phyloP scores from a whole-genome alignment of 2,888 invertebrate species.

The Deilephila elpenor region DNA sequence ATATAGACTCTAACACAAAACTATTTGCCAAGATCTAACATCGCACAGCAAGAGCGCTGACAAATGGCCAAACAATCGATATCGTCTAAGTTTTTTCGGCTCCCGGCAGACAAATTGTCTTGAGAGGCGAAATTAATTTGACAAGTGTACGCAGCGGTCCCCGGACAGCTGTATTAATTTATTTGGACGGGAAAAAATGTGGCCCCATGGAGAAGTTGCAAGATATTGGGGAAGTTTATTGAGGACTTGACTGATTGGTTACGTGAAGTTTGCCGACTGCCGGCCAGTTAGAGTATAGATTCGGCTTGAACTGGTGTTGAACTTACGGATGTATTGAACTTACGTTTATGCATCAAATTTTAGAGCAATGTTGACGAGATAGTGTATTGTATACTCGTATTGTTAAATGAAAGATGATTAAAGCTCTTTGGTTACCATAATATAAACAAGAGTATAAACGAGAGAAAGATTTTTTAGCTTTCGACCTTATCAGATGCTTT shows the following conservation, averaged over 20 bases:
- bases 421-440: no score
- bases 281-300: neutral
- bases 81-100: slow-evolving; percentile 72
- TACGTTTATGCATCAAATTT: no score
- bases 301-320: neutral
- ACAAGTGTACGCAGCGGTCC: slow-evolving; percentile 74
- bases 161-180: slow-evolving; percentile 81
- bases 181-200: slow-evolving; percentile 82
- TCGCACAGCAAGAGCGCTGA: slow-evolving; percentile 37
- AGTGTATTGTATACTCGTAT: no score
- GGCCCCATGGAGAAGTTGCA: slow-evolving; percentile 35
- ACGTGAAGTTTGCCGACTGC: slow-evolving; percentile 29
- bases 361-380: no score
- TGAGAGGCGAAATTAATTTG: slow-evolving; percentile 84
- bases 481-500: no score
- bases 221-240: slow-evolving; percentile 40
- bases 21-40: slow-evolving; percentile 26
- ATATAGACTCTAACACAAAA: neutral
- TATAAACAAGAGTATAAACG: no score
- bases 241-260: slow-evolving; percentile 31
- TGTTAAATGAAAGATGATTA: no score
- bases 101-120: slow-evolving; percentile 81
- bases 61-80: slow-evolving; percentile 78
- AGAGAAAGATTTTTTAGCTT: no score
- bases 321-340: neutral